These are phyloP conservation scores for Eurytoma adleriae DNA, from an alignment of 2,888 invertebrate genomes.

Conservation along the genomic window DNA sequence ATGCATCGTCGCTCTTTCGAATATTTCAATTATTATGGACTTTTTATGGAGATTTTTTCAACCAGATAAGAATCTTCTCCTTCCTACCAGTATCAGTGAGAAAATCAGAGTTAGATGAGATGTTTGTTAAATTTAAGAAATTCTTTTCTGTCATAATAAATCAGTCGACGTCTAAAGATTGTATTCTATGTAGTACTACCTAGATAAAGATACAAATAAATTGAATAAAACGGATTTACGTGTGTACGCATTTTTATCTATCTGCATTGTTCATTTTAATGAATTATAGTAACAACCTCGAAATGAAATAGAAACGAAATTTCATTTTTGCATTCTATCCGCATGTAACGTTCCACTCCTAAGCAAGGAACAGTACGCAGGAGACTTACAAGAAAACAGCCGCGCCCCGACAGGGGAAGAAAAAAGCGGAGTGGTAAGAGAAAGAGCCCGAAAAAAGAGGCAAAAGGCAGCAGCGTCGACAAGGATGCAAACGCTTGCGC, in stretches of 20 bases:
- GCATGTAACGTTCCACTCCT: slow-evolving; percentile 4
- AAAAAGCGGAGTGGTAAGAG: slow-evolving; percentile 6
- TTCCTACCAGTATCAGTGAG: background rate
- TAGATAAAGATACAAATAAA: too few relatives aligned
- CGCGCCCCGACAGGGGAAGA: background rate
- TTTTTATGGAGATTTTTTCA: background rate
- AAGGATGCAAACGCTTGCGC: slow-evolving; percentile 57
- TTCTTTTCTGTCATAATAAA: slow-evolving; percentile 1
- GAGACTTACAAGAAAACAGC: slow-evolving; percentile 12
- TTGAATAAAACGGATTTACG: too few relatives aligned
- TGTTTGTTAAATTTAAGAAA: background rate
- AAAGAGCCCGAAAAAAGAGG: slow-evolving; percentile 1
- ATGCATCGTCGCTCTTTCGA: background rate
- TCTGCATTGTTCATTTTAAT: too few relatives aligned
- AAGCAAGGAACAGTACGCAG: background rate
- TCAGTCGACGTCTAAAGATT: background rate
- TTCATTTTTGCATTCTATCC: slow-evolving; percentile 24
- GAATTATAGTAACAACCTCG: too few relatives aligned
- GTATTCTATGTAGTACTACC: too few relatives aligned
- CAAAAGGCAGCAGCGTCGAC: slow-evolving; percentile 9
- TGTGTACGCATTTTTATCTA: too few relatives aligned
- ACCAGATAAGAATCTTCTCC: background rate
- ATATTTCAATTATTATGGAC: background rate
- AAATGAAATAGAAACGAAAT: slow-evolving; percentile 6
- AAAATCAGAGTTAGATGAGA: background rate